Percentiles rank a stretch among this genome's conserved stretches.
Evolutionary conservation across 1,140 invertebrate genomes (phyloP).

Genomic region (Latrodectus geometricus): DNA sequence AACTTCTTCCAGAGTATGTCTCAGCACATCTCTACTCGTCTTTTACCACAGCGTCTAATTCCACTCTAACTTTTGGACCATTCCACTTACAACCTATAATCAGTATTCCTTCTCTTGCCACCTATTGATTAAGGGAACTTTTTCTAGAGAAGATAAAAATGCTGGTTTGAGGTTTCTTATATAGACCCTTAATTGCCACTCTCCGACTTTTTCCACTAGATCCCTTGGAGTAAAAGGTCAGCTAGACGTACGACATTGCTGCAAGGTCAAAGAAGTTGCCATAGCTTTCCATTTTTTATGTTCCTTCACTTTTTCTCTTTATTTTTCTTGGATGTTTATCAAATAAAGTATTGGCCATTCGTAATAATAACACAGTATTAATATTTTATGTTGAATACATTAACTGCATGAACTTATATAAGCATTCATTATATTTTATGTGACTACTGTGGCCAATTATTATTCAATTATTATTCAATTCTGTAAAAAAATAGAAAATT

Average conservation of each 20-base stretch:
- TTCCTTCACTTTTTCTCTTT: background rate
- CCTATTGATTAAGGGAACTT: slow-evolving; percentile 48
- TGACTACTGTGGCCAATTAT: too few relatives aligned
- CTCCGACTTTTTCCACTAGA: background rate
- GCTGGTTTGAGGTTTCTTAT: slow-evolving; percentile 19
- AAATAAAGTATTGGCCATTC: background rate
- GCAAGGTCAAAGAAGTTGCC: slow-evolving; percentile 23
- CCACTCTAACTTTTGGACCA: background rate
- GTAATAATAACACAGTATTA: too few relatives aligned
- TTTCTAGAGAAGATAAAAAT: slow-evolving; percentile 14
- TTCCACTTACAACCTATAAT: slow-evolving; percentile 45
- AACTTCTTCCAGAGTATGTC: background rate
- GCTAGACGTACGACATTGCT: slow-evolving; percentile 6
- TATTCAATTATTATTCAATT: too few relatives aligned
- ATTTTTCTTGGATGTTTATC: background rate
- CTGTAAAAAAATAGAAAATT: too few relatives aligned
- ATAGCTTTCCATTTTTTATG: background rate
- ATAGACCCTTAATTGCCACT: slow-evolving; percentile 31
- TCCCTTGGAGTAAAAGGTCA: slow-evolving; percentile 14
- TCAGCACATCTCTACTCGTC: background rate
- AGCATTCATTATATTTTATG: too few relatives aligned
- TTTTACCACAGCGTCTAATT: background rate
- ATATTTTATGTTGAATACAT: too few relatives aligned
- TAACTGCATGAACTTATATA: too few relatives aligned
- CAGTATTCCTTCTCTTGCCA: slow-evolving; percentile 48